Evolutionary conservation across 2,797 vertebrate genomes (phyloP).

Genomic region (Halcyon chelicuti): DNA sequence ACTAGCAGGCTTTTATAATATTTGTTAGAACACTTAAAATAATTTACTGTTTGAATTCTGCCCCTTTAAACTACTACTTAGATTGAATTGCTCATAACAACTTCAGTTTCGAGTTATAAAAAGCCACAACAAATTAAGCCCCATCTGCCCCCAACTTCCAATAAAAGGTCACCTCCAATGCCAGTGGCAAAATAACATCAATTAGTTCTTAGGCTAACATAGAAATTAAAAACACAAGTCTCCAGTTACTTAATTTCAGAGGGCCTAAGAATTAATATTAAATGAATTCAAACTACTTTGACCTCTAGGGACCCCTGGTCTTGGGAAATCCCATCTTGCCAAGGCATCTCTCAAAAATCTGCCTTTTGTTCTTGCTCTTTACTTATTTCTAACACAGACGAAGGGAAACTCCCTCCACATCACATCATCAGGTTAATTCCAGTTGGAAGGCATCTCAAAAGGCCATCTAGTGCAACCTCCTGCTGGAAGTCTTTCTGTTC

Average conservation of each 20-base stretch:
- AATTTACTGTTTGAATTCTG: background rate
- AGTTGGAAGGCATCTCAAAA: background rate
- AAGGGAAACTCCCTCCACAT: background rate
- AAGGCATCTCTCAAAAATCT: background rate
- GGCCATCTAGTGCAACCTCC: background rate
- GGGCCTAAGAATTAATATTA: background rate
- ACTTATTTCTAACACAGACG: background rate
- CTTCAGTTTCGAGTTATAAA: background rate
- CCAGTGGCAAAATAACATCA: background rate
- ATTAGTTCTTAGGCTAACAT: background rate
- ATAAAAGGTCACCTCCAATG: background rate
- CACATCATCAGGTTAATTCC: background rate
- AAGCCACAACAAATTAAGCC: background rate
- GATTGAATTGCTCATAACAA: background rate
- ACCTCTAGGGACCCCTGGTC: background rate
- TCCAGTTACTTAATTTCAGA: background rate
- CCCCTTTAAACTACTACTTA: background rate
- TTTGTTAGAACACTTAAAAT: background rate
- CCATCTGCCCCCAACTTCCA: accelerated
- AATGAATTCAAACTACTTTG: background rate
- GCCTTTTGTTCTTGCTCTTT: background rate
- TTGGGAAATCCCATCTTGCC: background rate
- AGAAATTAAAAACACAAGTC: background rate
- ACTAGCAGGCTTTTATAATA: background rate
- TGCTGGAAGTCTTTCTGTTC: background rate